phyloP scores from a whole-genome alignment of 2,797 vertebrate species.

The Coracias cyanogaster region DNA sequence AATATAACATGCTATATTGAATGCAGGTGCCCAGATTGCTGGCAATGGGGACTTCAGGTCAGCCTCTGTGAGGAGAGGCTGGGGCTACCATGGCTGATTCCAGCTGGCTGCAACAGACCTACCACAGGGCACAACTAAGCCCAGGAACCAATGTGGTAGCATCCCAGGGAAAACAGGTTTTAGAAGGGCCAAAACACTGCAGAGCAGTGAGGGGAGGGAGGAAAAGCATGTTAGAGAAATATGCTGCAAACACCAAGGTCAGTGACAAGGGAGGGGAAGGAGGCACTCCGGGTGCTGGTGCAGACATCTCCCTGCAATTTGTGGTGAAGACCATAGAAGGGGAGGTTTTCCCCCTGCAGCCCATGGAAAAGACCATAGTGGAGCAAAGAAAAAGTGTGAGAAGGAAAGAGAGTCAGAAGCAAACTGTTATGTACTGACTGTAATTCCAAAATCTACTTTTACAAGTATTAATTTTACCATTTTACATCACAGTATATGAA shows the following conservation, averaged over 20 bases:
- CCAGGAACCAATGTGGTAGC: not conserved
- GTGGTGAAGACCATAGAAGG: not conserved
- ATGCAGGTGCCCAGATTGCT: not conserved
- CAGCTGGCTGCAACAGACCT: accelerated
- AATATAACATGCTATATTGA: not conserved
- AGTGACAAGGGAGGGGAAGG: too few relatives aligned
- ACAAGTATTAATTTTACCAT: not conserved
- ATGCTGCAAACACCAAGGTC: not conserved
- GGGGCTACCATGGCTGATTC: accelerated
- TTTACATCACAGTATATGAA: not conserved
- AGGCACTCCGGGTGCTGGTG: not conserved
- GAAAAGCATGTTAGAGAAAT: not conserved
- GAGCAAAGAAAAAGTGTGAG: not conserved
- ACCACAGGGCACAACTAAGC: accelerated
- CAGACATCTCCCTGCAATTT: not conserved
- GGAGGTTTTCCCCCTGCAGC: not conserved
- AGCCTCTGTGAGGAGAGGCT: not conserved
- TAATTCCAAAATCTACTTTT: not conserved
- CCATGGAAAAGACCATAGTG: accelerated
- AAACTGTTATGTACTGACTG: not conserved
- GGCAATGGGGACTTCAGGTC: too few relatives aligned
- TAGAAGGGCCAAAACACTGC: not conserved
- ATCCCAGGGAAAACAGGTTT: not conserved
- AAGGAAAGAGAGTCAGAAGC: not conserved
- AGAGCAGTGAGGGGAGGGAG: not conserved